Percentiles rank a stretch among this genome's conserved stretches.
Evolutionary conservation across 2,113 vertebrate species (phyloP).

Genomic region (Pontoporia blainvillei): DNA sequence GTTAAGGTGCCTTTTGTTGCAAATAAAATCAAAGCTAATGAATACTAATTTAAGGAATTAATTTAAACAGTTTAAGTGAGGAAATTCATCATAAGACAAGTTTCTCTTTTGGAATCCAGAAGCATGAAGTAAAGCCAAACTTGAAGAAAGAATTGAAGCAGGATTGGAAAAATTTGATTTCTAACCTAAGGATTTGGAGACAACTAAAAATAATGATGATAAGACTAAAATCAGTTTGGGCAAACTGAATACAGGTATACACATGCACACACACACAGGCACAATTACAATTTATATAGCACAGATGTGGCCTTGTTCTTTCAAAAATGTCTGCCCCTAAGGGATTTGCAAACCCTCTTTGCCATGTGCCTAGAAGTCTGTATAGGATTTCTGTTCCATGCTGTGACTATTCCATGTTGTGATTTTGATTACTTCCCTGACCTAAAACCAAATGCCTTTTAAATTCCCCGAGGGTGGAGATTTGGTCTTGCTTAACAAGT

Average conservation of each 20-base stretch:
- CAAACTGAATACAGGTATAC: not conserved
- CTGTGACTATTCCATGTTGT: not conserved
- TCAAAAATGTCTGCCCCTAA: not conserved
- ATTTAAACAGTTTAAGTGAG: not conserved
- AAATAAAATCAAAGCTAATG: not conserved
- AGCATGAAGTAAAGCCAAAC: not conserved
- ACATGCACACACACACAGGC: rapidly evolving
- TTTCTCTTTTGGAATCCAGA: not conserved
- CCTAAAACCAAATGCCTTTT: not conserved
- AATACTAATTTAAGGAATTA: not conserved
- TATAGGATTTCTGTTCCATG: not conserved
- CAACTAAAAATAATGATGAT: not conserved
- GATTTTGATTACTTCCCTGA: not conserved
- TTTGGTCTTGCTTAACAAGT: not conserved
- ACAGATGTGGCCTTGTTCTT: not conserved
- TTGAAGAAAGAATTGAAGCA: not conserved
- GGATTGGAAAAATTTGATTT: not conserved
- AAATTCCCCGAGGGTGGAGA: not conserved
- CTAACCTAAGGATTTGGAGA: not conserved
- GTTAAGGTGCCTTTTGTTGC: not conserved
- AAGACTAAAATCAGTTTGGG: not conserved
- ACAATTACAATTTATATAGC: not conserved
- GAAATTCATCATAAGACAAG: not conserved
- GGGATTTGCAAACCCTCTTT: not conserved
- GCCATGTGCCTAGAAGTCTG: not conserved